These are phyloP conservation scores for Acheta domesticus DNA, from an alignment of 2,888 invertebrate genomes.

Conservation along the genomic window DNA sequence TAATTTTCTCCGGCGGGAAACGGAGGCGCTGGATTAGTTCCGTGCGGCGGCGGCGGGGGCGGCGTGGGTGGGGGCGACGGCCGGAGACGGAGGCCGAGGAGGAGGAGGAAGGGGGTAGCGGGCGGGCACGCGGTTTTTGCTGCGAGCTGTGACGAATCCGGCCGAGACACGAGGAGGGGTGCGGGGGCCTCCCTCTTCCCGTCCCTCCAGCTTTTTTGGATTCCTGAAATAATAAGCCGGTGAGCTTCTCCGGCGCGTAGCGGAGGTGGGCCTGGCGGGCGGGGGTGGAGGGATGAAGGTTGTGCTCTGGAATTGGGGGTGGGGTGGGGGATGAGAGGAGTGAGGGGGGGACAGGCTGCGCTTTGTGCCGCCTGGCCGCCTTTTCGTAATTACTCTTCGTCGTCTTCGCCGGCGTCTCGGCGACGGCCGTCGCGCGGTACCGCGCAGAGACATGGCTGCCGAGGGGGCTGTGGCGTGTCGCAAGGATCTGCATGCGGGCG, in stretches of 20 bases:
- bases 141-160: conserved; percentile 4
- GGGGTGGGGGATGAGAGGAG: not conserved
- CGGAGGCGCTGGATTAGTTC: conserved; percentile 4
- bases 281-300: not conserved
- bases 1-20: conserved; percentile 9
- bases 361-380: conserved; percentile 5
- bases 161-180: not conserved
- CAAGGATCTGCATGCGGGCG: no score
- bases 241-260: not conserved
- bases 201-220: not conserved
- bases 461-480: not conserved
- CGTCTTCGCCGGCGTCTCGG: not conserved
- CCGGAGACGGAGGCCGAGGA: not conserved
- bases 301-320: not conserved
- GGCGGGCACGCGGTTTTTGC: not conserved
- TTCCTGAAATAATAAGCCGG: conserved; percentile 18
- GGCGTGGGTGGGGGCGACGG: not conserved
- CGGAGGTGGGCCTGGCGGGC: not conserved
- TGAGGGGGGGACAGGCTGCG: not conserved
- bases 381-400: conserved; percentile 18
- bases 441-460: not conserved
- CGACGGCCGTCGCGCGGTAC: not conserved
- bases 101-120: not conserved
- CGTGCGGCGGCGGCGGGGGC: not conserved
- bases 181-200: not conserved